These are phyloP conservation scores for Halictus ligatus DNA, from an alignment of 2,888 invertebrate genomes.

Conservation along the genomic window DNA sequence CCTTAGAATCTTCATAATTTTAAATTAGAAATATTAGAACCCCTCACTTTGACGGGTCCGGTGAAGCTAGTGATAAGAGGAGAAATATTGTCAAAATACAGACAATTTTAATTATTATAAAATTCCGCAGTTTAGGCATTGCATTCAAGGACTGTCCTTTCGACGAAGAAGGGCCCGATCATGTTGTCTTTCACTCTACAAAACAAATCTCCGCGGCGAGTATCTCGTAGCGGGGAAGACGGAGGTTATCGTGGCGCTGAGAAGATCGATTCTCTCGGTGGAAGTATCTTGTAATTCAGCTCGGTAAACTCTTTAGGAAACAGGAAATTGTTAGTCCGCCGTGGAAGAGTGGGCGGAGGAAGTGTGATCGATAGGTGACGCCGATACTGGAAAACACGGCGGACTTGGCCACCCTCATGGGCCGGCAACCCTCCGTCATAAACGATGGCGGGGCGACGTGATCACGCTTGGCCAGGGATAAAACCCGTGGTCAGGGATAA, in stretches of 20 bases:
- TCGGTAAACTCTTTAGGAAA: constrained; percentile 82
- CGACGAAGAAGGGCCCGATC: not conserved
- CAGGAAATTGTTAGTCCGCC: constrained; percentile 82
- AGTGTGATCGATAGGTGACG: constrained; percentile 81
- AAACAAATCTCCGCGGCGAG: not conserved
- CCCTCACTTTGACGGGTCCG: too few species aligned
- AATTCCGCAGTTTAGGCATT: too few species aligned
- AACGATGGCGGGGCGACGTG: constrained; percentile 57
- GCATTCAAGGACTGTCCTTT: too few species aligned
- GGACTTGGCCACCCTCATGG: not conserved
- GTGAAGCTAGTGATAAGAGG: too few species aligned
- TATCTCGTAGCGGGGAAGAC: not conserved
- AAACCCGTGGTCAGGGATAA: too few species aligned
- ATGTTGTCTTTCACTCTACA: not conserved
- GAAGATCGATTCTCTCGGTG: constrained; percentile 79
- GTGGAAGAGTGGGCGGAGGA: constrained; percentile 73
- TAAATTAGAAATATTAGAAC: too few species aligned
- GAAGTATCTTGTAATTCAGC: constrained; percentile 82
- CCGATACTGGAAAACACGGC: constrained; percentile 65
- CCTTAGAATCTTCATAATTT: too few species aligned
- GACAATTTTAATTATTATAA: too few species aligned
- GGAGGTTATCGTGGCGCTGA: constrained; percentile 71
- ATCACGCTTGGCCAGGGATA: constrained; percentile 30
- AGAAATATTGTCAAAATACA: too few species aligned
- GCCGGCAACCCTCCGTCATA: constrained; percentile 13